Percentiles rank a stretch among this genome's conserved stretches.
These are phyloP conservation scores for Brevimyrus niger DNA, from an alignment of 2,113 vertebrate species.

Conservation along the genomic window DNA sequence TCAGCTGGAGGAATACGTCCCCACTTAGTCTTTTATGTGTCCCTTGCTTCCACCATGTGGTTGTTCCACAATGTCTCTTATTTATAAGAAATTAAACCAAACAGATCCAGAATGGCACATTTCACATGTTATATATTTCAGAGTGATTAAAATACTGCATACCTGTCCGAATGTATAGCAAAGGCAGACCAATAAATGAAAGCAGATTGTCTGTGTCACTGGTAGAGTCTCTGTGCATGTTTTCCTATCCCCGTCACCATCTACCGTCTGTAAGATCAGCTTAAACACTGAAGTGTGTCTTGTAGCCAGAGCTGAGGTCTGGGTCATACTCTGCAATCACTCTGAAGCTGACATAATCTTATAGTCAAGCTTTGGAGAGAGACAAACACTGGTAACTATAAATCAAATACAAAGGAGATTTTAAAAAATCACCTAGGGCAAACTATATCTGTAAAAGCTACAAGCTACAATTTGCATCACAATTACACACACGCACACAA, in stretches of 20 bases:
- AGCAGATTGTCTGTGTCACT: background rate
- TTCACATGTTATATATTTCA: background rate
- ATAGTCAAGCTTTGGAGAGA: slow-evolving; percentile 13
- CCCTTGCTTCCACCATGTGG: background rate
- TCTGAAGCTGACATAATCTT: slow-evolving; percentile 1
- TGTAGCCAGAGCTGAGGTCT: background rate
- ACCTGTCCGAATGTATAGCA: background rate
- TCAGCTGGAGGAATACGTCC: background rate
- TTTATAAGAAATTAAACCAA: background rate
- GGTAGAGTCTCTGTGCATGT: background rate
- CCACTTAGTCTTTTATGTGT: background rate
- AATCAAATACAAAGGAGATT: background rate
- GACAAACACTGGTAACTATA: slow-evolving; percentile 9
- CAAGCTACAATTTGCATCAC: slow-evolving; percentile 41
- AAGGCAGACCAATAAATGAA: background rate
- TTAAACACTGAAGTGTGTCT: background rate
- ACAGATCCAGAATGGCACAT: background rate
- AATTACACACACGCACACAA: slow-evolving; percentile 40
- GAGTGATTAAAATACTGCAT: background rate
- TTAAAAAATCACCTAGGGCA: slow-evolving; percentile 22
- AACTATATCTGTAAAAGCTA: slow-evolving; percentile 34
- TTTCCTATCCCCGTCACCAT: background rate
- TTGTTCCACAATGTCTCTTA: background rate
- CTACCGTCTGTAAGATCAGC: background rate
- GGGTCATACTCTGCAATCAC: background rate